Conservation (phyloP, 2,113 vertebrate genomes). For the Serilophus lunatus region DNA sequence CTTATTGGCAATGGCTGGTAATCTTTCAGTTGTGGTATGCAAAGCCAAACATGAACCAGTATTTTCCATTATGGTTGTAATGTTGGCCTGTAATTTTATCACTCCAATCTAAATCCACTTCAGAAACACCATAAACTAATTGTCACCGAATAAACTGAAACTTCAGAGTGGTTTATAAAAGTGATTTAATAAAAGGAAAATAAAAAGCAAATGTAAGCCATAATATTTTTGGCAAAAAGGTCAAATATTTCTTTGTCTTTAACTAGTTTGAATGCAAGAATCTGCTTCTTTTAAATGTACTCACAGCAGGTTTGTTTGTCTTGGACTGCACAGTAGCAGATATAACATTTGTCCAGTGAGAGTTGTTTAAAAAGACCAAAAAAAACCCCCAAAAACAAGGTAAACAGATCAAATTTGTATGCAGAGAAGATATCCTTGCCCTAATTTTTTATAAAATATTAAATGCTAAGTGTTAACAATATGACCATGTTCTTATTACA, state of each 20-base stretch:
- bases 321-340: constrained; percentile 26
- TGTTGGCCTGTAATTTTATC: constrained; percentile 82
- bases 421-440: background rate
- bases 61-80: constrained; percentile 78
- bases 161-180: constrained; percentile 70
- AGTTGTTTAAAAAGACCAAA: background rate
- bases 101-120: constrained; percentile 80
- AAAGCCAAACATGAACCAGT: constrained; percentile 69
- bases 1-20: constrained; percentile 56
- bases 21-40: constrained; percentile 75
- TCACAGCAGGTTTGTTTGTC: constrained; percentile 41
- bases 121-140: constrained; percentile 80
- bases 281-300: background rate
- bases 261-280: background rate
- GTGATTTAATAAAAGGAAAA: constrained; percentile 76
- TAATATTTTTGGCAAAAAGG: constrained; percentile 71
- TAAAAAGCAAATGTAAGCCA: constrained; percentile 75
- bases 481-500: background rate
- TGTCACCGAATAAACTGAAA: constrained; percentile 74
- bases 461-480: constrained; percentile 1
- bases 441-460: background rate
- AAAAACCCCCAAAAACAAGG: background rate
- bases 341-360: background rate
- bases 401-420: background rate
- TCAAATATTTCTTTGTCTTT: constrained; percentile 62